Conservation (phyloP, 1,140 invertebrate species). For the Penaeus indicus region DNA sequence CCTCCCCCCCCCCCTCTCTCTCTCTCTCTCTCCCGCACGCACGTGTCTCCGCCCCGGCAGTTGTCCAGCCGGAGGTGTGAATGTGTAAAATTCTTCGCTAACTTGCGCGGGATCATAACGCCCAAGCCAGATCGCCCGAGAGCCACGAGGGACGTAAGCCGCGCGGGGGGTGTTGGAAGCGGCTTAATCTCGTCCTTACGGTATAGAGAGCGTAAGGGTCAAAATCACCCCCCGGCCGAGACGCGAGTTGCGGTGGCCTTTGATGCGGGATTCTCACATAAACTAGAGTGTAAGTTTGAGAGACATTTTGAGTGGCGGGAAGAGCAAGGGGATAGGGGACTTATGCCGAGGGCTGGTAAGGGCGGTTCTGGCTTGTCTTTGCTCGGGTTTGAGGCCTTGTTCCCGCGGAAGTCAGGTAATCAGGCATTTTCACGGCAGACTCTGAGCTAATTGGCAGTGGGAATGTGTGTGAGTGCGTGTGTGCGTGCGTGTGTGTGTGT, state of each 20-base stretch:
- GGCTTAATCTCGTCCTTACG: neutral
- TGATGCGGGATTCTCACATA: conserved; percentile 37
- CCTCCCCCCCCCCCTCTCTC: conserved; percentile 17
- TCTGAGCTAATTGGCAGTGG: conserved; percentile 52
- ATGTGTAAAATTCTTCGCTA: conserved; percentile 61
- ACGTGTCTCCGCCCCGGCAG: neutral
- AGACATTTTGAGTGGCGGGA: conserved; percentile 41
- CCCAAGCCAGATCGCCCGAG: conserved; percentile 23
- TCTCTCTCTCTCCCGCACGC: neutral
- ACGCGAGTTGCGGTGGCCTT: neutral
- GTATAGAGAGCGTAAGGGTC: neutral
- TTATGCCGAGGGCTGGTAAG: neutral
- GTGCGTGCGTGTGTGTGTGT: conserved; percentile 20
- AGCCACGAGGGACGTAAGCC: neutral
- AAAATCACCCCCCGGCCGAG: neutral
- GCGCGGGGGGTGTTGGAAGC: neutral
- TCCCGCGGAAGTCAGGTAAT: conserved; percentile 45
- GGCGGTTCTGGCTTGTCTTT: neutral
- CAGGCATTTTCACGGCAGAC: conserved; percentile 58
- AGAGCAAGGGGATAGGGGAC: neutral
- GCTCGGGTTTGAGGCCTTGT: neutral
- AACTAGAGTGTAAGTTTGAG: conserved; percentile 55
- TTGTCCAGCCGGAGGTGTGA: conserved; percentile 60
- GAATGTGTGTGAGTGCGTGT: conserved; percentile 6
- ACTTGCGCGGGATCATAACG: conserved; percentile 57